Evolutionary conservation across 2,888 invertebrate species (phyloP), one percentile per base, ranked within the genome.

Genomic region (Drosophila silvestris): DNA sequence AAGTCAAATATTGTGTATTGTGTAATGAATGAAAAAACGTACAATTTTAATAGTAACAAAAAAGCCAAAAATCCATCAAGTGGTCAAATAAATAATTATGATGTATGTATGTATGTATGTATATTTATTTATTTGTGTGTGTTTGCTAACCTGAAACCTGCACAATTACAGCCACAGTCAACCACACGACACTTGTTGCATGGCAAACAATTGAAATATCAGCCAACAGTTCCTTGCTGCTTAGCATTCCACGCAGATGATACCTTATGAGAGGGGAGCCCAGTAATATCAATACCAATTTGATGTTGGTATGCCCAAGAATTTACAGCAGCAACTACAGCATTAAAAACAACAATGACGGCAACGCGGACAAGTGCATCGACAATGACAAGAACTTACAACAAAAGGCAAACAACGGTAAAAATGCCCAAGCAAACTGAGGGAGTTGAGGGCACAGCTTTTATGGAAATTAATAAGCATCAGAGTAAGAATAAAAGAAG

Each of bases 271-370:
- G 61, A 56, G 39, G 44, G 61, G 22, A 22, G 5, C 12, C 44
- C 52, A 47, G 41, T 62, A 65, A 57, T 58, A 53, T 68, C 62
- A 62, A 85, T 65, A 65, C 53, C 77, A 79, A 71, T 80, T 79
- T 66, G 59, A 64, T 76, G 81, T 60, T 88, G 81, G 65, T 83
- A 71, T 83, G 86, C 69, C 82, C 64, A 86, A 70, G 84, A 84
- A 84, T 84, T 71, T 78, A 71, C 51, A 52, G 22, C 41, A 67
- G 14, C 22, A 57, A 26, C 37, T n/a, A 61, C 63, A 78, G 53
- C 50, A 22, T 12, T 22, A 22, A 22, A 22, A 44, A 44, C 22
- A 44, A 44, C 44, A 44, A 22, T 44, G 12, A 44, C 44, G 44
- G 44, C 44, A 44, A 22, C 12, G 44, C 44, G 5, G 22, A 64